Percentiles rank a stretch among this genome's conserved stretches.
phyloP scores from a whole-genome alignment of 2,888 invertebrate species.

The Melieria crassipennis region DNA sequence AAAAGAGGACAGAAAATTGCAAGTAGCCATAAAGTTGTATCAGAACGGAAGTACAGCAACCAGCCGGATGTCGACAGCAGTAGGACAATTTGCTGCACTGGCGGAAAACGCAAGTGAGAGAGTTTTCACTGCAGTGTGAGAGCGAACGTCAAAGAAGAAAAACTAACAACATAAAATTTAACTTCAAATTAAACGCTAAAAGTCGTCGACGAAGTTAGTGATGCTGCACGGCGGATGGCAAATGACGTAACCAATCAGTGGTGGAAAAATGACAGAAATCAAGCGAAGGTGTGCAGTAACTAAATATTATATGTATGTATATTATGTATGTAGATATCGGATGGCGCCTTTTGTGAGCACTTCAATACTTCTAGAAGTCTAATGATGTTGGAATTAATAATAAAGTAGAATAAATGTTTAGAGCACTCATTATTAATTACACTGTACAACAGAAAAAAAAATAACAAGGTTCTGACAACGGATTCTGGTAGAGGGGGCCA shows the following conservation, averaged over 20 bases:
- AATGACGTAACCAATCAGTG: background rate
- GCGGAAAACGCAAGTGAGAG: conserved; percentile 24
- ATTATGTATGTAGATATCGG: too few species aligned
- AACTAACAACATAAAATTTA: conserved; percentile 37
- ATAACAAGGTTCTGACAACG: too few species aligned
- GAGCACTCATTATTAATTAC: too few species aligned
- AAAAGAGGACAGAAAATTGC: conserved; percentile 11
- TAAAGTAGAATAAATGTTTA: too few species aligned
- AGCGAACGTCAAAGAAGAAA: conserved; percentile 14
- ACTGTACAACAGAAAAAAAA: too few species aligned
- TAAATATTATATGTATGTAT: too few species aligned
- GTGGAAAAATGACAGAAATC: background rate
- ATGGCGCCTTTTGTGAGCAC: too few species aligned
- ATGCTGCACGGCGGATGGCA: conserved; percentile 1
- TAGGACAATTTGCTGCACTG: conserved; percentile 6
- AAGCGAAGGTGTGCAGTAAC: too few species aligned
- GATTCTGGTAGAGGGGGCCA: too few species aligned
- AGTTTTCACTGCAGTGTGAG: conserved; percentile 9
- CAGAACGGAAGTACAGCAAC: background rate
- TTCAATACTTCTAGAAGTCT: too few species aligned
- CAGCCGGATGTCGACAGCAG: background rate
- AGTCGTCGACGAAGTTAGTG: conserved; percentile 26
- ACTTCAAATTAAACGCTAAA: conserved; percentile 41
- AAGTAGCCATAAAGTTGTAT: conserved; percentile 30
- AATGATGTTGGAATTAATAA: too few species aligned